Percentiles rank a stretch among this genome's conserved stretches.
These are phyloP conservation scores for Chaetogeoica ovagalla DNA, from an alignment of 2,888 invertebrate genomes.

Conservation along the genomic window DNA sequence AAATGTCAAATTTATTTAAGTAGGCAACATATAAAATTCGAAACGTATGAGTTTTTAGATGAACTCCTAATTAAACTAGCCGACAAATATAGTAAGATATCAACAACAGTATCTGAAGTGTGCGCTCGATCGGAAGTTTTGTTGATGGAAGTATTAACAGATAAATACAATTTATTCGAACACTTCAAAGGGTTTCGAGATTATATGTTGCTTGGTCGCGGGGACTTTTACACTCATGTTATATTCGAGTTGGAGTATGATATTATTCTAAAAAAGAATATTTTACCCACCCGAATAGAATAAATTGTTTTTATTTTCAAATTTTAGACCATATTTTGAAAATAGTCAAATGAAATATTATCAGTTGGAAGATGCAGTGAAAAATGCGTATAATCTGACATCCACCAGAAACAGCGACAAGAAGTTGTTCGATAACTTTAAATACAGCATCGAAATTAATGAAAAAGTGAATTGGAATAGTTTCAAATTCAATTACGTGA, in stretches of 20 bases:
- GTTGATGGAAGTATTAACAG: neutral
- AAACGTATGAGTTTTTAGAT: neutral
- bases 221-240: conserved; percentile 20
- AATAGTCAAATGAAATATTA: conserved; percentile 2
- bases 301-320: neutral
- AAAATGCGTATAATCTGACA: conserved; percentile 16
- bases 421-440: neutral
- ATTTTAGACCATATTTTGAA: conserved; percentile 22
- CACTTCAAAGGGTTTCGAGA: conserved; percentile 23
- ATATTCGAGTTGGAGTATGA: conserved; percentile 12
- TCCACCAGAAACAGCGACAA: neutral
- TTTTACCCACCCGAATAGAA: neutral
- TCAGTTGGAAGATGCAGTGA: conserved; percentile 16
- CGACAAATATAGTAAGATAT: neutral
- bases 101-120: neutral
- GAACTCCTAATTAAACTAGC: conserved; percentile 6
- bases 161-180: conserved; percentile 5
- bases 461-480: conserved; percentile 22
- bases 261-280: neutral
- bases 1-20: neutral
- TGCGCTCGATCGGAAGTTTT: neutral
- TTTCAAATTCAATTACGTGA: conserved; percentile 28
- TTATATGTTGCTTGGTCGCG: conserved; percentile 29
- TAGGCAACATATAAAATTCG: neutral
- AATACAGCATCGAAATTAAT: neutral